Conservation (phyloP, 2,888 invertebrate genomes). For the Blastobasis adustella region DNA sequence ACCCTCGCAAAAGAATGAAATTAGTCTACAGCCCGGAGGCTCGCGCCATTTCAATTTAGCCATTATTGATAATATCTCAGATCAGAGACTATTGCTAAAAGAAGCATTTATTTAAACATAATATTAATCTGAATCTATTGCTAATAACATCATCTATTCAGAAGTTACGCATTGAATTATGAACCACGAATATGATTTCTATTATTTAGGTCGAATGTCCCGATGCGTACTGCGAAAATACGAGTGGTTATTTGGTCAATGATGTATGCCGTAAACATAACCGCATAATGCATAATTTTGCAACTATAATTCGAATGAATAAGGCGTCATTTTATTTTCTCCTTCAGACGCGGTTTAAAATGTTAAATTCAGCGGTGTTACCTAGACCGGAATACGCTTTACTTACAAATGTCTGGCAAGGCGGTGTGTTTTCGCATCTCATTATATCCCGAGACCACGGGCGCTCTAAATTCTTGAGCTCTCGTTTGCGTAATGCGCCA, state of each 20-base stretch:
- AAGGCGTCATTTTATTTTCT: conserved; percentile 8
- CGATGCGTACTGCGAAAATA: conserved; percentile 30
- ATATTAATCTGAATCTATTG: too few species aligned
- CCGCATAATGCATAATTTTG: conserved; percentile 13
- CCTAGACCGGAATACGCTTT: conserved; percentile 24
- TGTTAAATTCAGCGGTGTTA: conserved; percentile 15
- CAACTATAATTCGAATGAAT: too few species aligned
- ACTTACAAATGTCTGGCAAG: conserved; percentile 33
- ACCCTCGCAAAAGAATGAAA: not conserved
- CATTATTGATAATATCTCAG: not conserved
- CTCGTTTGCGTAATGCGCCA: conserved; percentile 51
- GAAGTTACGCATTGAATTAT: conserved; percentile 10
- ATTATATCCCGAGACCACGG: conserved; percentile 39
- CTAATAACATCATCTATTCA: not conserved
- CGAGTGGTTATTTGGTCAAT: conserved; percentile 40
- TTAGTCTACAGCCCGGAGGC: not conserved
- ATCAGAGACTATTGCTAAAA: too few species aligned
- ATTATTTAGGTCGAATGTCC: conserved; percentile 25
- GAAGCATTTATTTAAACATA: too few species aligned
- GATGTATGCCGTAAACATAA: conserved; percentile 33
- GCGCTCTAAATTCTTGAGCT: conserved; percentile 44
- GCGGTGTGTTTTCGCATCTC: conserved; percentile 42
- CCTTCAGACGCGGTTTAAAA: conserved; percentile 9
- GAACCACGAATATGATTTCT: too few species aligned
- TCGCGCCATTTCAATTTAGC: not conserved